These are phyloP conservation scores for Brachypterus glaber DNA, from an alignment of 2,888 invertebrate genomes.

Conservation along the genomic window DNA sequence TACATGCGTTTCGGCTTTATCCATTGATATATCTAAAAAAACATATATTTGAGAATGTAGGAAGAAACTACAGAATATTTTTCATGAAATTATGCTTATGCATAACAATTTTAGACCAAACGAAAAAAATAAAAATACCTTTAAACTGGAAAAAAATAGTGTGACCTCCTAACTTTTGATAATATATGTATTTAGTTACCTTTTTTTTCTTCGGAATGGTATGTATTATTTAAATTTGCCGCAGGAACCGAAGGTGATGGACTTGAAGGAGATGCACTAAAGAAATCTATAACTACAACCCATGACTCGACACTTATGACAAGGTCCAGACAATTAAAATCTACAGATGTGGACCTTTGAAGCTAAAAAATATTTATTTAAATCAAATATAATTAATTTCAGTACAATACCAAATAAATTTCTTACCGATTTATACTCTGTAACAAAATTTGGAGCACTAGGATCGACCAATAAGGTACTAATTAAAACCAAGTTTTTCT, in stretches of 20 bases:
- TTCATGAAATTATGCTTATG: neutral
- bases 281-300: constrained; percentile 92
- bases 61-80: neutral
- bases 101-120: neutral
- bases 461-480: constrained; percentile 60
- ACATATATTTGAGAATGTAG: neutral
- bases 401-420: neutral
- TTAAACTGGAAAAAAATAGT: neutral
- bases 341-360: constrained; percentile 61
- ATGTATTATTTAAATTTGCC: constrained; percentile 13
- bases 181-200: too few relatives aligned
- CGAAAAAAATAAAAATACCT: neutral
- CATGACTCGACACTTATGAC: constrained; percentile 89
- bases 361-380: constrained; percentile 36
- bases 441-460: constrained; percentile 53
- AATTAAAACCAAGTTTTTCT: constrained; percentile 64
- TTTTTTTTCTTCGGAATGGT: constrained; percentile 3
- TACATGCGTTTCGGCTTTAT: constrained; percentile 27
- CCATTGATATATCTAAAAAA: constrained; percentile 1
- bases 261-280: constrained; percentile 48
- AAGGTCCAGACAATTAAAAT: constrained; percentile 86
- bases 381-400: constrained; percentile 1
- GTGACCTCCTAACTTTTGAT: too few relatives aligned
- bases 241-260: constrained; percentile 8
- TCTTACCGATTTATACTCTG: constrained; percentile 51